Conservation (phyloP, 2,797 vertebrate genomes). For the Tokudaia muenninki region DNA sequence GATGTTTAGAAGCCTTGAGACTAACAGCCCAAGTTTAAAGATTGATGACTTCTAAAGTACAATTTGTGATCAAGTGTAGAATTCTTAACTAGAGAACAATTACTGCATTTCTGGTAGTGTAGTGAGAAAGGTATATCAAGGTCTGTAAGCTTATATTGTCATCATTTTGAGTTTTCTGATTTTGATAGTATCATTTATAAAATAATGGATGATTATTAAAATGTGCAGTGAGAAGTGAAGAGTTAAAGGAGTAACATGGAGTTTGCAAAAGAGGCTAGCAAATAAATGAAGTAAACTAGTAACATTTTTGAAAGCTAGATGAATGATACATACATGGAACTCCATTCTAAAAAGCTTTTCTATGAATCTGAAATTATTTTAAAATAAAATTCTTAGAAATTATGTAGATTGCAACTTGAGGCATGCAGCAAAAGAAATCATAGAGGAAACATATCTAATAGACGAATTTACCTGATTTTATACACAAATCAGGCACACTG, state of each 20-base stretch:
- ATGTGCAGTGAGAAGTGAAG: background rate
- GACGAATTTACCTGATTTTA: slow-evolving; percentile 26
- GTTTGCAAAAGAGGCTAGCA: background rate
- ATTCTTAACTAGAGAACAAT: background rate
- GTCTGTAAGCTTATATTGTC: background rate
- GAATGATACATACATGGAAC: background rate
- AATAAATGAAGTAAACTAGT: slow-evolving; percentile 11
- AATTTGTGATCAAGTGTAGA: background rate
- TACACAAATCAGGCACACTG: background rate
- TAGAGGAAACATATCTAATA: background rate
- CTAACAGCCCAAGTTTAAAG: slow-evolving; percentile 4
- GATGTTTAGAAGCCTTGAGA: background rate
- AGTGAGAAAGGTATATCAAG: background rate
- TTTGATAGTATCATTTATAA: background rate
- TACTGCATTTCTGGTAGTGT: background rate
- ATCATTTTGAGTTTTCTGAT: background rate
- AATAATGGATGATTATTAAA: slow-evolving; percentile 28
- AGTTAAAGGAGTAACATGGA: background rate
- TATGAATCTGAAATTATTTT: slow-evolving; percentile 42
- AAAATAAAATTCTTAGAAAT: slow-evolving; percentile 6
- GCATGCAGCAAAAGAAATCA: background rate
- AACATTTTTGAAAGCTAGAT: slow-evolving; percentile 20
- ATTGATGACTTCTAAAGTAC: slow-evolving; percentile 5
- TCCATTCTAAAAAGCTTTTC: background rate
- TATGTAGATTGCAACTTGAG: background rate